A percentile compares a stretch with the other conserved stretches of the same genome.
Conservation (phyloP, 2,113 vertebrate species). For the Actenoides hombroni region DNA sequence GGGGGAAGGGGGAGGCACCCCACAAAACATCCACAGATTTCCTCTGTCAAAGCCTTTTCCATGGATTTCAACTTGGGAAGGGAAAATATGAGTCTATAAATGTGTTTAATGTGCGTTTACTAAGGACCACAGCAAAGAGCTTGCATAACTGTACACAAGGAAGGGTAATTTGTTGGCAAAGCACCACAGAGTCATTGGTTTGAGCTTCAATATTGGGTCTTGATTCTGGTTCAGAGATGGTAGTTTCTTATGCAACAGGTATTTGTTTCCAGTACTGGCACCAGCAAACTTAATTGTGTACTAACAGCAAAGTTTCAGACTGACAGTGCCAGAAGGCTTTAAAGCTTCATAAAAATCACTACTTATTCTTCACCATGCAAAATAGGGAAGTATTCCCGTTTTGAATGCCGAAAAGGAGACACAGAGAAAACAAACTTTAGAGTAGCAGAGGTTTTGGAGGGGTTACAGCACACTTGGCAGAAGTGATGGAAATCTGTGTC, state of each 20-base stretch:
- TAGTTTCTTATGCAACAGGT: background rate
- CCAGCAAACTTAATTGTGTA: background rate
- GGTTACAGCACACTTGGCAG: background rate
- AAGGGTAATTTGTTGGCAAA: background rate
- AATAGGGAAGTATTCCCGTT: background rate
- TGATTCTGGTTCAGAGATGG: background rate
- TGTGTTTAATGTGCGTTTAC: background rate
- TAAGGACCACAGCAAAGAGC: background rate
- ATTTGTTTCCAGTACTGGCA: background rate
- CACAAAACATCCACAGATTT: background rate
- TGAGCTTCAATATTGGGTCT: background rate
- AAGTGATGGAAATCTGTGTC: background rate
- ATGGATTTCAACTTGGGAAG: rapidly evolving
- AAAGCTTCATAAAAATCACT: background rate
- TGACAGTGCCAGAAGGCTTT: background rate
- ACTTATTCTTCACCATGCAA: background rate
- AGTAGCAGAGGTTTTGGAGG: background rate
- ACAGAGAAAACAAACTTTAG: background rate
- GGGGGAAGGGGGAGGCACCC: background rate
- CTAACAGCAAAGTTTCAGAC: background rate
- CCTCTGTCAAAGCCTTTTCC: background rate
- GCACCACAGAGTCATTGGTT: background rate
- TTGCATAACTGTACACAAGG: background rate
- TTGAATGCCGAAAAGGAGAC: background rate
- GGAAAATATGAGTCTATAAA: background rate